Base-by-base conservation (phyloP, 2,888 invertebrate species). In the Cosmia trapezina region DNA sequence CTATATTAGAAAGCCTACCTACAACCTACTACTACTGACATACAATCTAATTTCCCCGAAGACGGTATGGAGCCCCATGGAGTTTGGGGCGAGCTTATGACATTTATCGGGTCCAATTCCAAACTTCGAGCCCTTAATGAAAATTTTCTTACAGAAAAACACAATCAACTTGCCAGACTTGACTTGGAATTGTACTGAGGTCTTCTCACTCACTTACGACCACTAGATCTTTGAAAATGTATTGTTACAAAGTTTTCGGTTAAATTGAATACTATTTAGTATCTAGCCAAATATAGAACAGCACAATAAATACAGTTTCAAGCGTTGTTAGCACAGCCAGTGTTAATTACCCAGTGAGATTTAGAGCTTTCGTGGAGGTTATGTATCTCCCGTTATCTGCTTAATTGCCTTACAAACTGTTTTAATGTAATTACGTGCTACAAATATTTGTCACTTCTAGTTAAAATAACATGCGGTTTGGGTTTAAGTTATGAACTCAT, bases 341-440 rank as follows among this genome's bases (percentile, higher is more conserved):
- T 88, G 90, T 86, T 90, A 90, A 90, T 89, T 88, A 87, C 86
- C 71, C 84, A 84, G 84, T 72, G 81, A 87, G 88, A 90, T 89
- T 89, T 88, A 89, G 86, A 84, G 89, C 89, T 86, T 87, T 87
- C 89, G 78, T 70, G 78, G 85, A 85, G 89, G 87, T 85, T 88
- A 85, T 89, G 87, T 89, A 87, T 89, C 85, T 86, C 80, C 85
- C 81, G 86, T 88, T 90, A 89, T 89, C 89, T 89, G 67, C 72
- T 78, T 83, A 86, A 86, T 83, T 81, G 80, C 80, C 76, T 81
- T 72, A 80, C 83, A 80, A 77, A 80, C 76, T 74, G 74, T 83
- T 79, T 62, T 56, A 78, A 76, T 73, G 68, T 76, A 80, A 78
- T 78, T 80, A 80, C 73, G 60, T 81, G 66, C 49, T 72, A 68